These are phyloP conservation scores for Mus spicilegus DNA, from an alignment of 2,113 vertebrate species.

Conservation along the genomic window DNA sequence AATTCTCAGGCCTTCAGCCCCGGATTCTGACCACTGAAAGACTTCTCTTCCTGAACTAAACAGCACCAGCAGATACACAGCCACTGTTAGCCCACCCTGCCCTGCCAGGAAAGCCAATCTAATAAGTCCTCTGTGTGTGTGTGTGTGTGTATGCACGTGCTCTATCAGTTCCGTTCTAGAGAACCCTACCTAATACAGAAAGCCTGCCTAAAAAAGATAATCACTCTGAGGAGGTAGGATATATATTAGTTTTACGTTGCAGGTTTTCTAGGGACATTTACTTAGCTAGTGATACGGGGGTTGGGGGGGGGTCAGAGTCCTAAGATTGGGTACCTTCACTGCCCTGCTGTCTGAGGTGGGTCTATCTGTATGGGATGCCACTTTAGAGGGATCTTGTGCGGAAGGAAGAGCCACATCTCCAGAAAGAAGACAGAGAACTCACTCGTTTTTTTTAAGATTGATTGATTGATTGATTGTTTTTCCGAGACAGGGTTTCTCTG, in stretches of 20 bases:
- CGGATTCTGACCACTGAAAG: not conserved
- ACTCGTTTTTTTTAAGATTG: no score
- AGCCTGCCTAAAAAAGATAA: not conserved
- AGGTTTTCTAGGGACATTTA: not conserved
- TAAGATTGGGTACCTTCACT: not conserved
- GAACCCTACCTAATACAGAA: not conserved
- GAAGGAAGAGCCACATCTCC: not conserved
- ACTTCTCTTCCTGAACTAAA: not conserved
- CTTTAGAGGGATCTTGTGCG: not conserved
- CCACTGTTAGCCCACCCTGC: not conserved
- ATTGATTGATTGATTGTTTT: no score
- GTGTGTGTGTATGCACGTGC: not conserved
- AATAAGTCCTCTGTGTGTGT: not conserved
- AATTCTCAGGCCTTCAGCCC: not conserved
- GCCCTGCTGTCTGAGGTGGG: not conserved
- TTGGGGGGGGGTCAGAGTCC: no score
- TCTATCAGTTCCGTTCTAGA: not conserved
- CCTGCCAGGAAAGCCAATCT: not conserved
- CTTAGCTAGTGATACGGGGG: not conserved
- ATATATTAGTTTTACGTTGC: not conserved
- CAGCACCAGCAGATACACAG: not conserved
- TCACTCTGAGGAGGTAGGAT: not conserved
- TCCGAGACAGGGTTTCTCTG: no score
- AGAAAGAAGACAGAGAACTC: not conserved
- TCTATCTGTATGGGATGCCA: fast-evolving